Percentiles rank a stretch among this genome's conserved stretches.
phyloP scores from a whole-genome alignment of 1,140 invertebrate species.

The Ips nitidus region DNA sequence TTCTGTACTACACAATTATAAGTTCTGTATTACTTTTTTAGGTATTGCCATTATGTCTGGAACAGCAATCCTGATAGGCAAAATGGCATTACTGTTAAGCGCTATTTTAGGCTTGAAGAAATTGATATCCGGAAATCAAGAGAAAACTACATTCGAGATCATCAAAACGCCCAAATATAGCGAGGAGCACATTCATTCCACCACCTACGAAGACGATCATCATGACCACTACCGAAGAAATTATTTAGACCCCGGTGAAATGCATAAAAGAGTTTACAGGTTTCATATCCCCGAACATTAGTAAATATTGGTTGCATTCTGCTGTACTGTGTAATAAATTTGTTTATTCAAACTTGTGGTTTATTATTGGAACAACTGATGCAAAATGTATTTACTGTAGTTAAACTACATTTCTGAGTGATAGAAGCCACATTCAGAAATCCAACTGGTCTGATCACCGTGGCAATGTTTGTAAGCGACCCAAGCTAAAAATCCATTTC shows the following conservation, averaged over 20 bases:
- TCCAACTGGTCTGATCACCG: constrained; percentile 24
- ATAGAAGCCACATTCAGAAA: constrained; percentile 14
- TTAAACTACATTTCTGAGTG: no score
- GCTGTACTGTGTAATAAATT: no score
- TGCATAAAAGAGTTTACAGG: constrained; percentile 26
- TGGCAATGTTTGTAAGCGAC: constrained; percentile 25
- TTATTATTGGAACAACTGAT: no score
- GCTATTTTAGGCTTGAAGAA: constrained; percentile 77
- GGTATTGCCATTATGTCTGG: constrained; percentile 68
- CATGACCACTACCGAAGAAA: constrained; percentile 58
- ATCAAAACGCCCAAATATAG: constrained; percentile 81
- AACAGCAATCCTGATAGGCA: constrained; percentile 71
- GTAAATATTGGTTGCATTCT: not conserved
- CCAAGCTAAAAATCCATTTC: constrained; percentile 36
- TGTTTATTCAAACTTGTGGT: no score
- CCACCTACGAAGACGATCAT: constrained; percentile 67
- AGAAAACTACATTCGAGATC: constrained; percentile 82
- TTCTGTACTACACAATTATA: no score
- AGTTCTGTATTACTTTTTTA: constrained; percentile 2
- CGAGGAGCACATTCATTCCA: constrained; percentile 73
- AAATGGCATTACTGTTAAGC: constrained; percentile 73
- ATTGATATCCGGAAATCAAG: constrained; percentile 63
- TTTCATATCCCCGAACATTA: constrained; percentile 26
- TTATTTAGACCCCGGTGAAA: constrained; percentile 19
- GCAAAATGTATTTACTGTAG: no score